phyloP scores from a whole-genome alignment of 2,113 vertebrate species.

The Oxyura jamaicensis region DNA sequence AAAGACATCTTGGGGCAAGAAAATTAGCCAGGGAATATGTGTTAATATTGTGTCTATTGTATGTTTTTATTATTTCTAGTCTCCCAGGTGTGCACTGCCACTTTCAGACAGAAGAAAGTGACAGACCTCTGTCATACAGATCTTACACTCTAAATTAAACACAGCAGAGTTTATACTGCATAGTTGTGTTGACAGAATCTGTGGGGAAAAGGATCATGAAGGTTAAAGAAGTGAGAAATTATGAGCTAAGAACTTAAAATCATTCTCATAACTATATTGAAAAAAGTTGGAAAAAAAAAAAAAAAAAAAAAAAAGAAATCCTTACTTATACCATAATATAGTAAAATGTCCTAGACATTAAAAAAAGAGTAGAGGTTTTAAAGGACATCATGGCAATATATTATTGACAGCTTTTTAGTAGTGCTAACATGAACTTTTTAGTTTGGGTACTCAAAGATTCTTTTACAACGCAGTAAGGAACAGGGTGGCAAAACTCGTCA shows the following conservation, averaged over 20 bases:
- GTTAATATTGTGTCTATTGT: neutral
- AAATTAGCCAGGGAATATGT: neutral
- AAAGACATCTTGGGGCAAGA: neutral
- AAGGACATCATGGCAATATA: rapidly evolving
- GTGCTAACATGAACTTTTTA: neutral
- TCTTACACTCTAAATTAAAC: neutral
- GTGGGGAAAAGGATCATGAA: neutral
- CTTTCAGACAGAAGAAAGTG: neutral
- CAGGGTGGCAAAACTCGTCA: neutral
- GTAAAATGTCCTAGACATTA: neutral
- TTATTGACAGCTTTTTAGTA: neutral
- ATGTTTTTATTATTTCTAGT: slow-evolving; percentile 4
- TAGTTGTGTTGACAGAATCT: neutral
- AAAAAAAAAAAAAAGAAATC: neutral
- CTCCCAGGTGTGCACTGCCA: neutral
- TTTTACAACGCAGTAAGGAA: neutral
- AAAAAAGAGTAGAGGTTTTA: neutral
- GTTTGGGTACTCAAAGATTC: neutral
- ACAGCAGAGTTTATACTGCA: neutral
- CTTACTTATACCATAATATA: neutral
- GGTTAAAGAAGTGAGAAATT: neutral
- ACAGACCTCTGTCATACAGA: neutral
- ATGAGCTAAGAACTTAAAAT: neutral
- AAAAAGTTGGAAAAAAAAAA: neutral
- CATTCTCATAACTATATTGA: neutral